phyloP scores from a whole-genome alignment of 2,888 invertebrate species.

The Bugulina stolonifera region DNA sequence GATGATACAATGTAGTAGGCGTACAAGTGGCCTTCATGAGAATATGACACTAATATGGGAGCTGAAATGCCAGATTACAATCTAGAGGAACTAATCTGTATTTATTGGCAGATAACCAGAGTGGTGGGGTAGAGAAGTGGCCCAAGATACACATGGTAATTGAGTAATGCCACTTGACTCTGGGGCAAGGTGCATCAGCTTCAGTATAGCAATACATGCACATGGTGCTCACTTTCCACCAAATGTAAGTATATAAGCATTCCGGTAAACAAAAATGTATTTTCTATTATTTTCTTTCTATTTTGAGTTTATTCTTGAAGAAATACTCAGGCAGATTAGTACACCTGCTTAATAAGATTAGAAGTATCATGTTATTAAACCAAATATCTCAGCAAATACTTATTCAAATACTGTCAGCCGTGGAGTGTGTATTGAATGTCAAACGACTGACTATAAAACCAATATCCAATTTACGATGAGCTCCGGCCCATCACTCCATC shows the following conservation, averaged over 20 bases:
- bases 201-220: too few relatives aligned
- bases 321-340: not conserved
- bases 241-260: not conserved
- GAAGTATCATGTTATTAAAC: slow-evolving; percentile 15
- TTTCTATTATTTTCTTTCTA: not conserved
- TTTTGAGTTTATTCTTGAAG: not conserved
- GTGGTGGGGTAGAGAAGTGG: too few relatives aligned
- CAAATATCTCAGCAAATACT: slow-evolving; percentile 9
- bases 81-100: too few relatives aligned
- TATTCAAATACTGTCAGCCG: slow-evolving; percentile 12
- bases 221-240: too few relatives aligned
- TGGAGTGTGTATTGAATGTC: slow-evolving; percentile 19
- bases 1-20: too few relatives aligned
- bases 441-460: slow-evolving; percentile 2
- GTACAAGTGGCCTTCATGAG: too few relatives aligned
- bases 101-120: too few relatives aligned
- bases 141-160: too few relatives aligned
- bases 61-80: too few relatives aligned
- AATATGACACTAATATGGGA: too few relatives aligned
- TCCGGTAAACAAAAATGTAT: not conserved
- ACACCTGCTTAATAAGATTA: slow-evolving; percentile 26
- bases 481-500: not conserved
- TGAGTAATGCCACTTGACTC: too few relatives aligned
- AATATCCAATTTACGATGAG: not conserved
- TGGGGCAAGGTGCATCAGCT: too few relatives aligned